A percentile compares a stretch with the other conserved stretches of the same genome.
These are phyloP conservation scores for Myiagra hebetior DNA, from an alignment of 2,113 vertebrate genomes.

Conservation along the genomic window DNA sequence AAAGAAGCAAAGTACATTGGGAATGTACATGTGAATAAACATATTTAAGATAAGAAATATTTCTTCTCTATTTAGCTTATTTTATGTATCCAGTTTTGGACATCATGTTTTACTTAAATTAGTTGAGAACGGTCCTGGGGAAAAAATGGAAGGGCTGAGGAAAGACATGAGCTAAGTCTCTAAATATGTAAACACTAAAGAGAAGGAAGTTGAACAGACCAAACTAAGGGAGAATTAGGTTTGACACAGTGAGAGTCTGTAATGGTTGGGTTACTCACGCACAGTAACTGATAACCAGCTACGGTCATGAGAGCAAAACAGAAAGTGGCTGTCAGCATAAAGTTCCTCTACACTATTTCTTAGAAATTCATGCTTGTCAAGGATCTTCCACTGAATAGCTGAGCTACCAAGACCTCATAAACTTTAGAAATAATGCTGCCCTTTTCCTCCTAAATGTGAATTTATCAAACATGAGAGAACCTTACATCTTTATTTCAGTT, in stretches of 20 bases:
- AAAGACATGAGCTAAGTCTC: neutral
- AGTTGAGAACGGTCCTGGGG: neutral
- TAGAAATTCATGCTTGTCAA: neutral
- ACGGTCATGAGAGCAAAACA: neutral
- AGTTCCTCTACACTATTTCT: neutral
- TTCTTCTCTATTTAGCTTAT: neutral
- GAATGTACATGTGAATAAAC: neutral
- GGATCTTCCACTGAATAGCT: neutral
- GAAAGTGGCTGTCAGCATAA: neutral
- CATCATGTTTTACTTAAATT: neutral
- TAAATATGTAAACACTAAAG: neutral
- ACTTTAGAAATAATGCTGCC: neutral
- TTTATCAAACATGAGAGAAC: neutral
- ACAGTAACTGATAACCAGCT: neutral
- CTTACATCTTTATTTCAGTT: neutral
- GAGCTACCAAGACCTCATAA: neutral
- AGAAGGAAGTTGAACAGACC: neutral
- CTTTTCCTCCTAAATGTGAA: neutral
- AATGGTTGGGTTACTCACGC: neutral
- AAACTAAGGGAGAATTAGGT: neutral
- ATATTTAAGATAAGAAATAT: neutral
- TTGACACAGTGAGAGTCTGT: neutral
- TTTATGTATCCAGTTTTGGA: neutral
- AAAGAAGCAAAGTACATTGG: neutral
- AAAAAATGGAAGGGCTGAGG: neutral